Conservation (phyloP, 1,140 invertebrate genomes). For the Bombus terrestris region DNA sequence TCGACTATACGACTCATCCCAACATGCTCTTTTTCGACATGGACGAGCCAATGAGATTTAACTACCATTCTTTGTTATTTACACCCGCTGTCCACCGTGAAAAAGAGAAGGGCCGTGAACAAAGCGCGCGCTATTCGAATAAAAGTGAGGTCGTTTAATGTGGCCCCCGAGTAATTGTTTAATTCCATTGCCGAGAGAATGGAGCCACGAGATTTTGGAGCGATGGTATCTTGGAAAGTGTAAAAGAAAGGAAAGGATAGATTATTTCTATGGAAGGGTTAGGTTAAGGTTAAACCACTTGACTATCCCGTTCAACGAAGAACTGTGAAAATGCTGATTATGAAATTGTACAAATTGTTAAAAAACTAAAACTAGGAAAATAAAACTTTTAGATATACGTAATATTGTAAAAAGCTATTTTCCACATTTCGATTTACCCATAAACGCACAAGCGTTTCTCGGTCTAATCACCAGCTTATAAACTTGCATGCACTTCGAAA, state of each 20-base stretch:
- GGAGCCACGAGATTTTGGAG: not conserved
- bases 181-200: not conserved
- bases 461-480: not conserved
- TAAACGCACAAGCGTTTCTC: too few relatives aligned
- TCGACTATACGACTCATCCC: not conserved
- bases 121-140: conserved; percentile 5
- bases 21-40: not conserved
- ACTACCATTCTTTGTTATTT: conserved; percentile 38
- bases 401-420: too few relatives aligned
- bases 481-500: not conserved
- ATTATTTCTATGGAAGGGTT: too few relatives aligned
- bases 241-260: not conserved
- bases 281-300: too few relatives aligned
- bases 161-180: conserved; percentile 28
- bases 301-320: too few relatives aligned
- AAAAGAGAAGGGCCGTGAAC: conserved; percentile 23
- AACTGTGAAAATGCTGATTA: too few relatives aligned
- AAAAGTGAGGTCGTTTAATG: conserved; percentile 21
- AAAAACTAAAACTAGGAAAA: too few relatives aligned
- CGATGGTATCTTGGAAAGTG: too few relatives aligned
- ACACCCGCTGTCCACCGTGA: conserved; percentile 24
- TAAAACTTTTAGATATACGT: too few relatives aligned
- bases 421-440: too few relatives aligned
- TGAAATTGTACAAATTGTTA: too few relatives aligned
- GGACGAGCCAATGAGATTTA: conserved; percentile 51